phyloP scores from a whole-genome alignment of 2,797 vertebrate genomes.

The Astyanax mexicanus region DNA sequence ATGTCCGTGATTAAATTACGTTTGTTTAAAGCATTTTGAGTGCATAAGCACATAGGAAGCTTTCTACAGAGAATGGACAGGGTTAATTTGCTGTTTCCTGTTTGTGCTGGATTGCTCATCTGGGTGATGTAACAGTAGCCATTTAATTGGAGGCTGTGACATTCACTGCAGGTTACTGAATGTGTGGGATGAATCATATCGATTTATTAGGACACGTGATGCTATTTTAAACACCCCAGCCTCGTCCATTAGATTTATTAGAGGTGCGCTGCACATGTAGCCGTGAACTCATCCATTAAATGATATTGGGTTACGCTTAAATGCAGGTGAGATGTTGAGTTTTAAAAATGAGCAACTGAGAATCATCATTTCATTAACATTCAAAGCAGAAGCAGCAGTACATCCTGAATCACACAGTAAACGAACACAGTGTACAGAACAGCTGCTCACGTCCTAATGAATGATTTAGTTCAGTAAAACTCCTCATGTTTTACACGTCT shows the following conservation, averaged over 20 bases:
- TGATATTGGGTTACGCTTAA: not conserved
- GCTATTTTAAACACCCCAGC: not conserved
- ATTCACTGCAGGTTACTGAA: constrained; percentile 23
- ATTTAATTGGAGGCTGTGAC: not conserved
- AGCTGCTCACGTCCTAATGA: not conserved
- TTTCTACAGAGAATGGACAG: not conserved
- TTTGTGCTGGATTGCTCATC: constrained; percentile 25
- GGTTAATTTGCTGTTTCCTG: constrained; percentile 8
- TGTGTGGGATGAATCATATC: not conserved
- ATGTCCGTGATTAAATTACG: too few relatives aligned
- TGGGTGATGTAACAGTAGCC: constrained; percentile 4
- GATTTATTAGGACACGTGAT: not conserved
- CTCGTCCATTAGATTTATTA: not conserved
- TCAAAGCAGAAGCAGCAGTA: not conserved
- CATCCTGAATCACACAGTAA: not conserved
- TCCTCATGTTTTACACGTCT: too few relatives aligned
- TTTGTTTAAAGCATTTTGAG: too few relatives aligned
- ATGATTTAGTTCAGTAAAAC: too few relatives aligned
- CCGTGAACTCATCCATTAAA: not conserved
- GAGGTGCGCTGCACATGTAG: not conserved
- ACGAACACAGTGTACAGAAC: not conserved
- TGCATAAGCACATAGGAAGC: too few relatives aligned
- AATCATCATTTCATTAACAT: not conserved
- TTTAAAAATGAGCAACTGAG: not conserved
- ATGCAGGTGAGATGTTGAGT: not conserved